Evolutionary conservation across 2,113 vertebrate genomes (phyloP).

Genomic region (Pardalotus punctatus): DNA sequence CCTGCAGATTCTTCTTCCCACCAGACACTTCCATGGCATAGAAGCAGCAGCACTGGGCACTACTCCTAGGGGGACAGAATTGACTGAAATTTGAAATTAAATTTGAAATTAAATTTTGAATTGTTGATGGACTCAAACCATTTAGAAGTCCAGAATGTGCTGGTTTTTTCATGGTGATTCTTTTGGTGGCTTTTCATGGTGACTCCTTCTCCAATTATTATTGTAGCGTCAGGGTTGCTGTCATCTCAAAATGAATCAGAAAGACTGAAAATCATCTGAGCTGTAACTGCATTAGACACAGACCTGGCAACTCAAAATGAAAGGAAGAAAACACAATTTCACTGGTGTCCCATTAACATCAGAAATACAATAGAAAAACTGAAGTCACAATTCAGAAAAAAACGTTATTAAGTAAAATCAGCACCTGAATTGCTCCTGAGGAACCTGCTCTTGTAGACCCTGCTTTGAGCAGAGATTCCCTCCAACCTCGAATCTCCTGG

Average conservation of each 20-base stretch:
- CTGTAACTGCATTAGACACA: background rate
- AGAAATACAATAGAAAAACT: background rate
- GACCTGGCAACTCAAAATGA: background rate
- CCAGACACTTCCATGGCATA: fast-evolving
- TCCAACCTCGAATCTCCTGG: background rate
- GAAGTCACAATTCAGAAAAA: background rate
- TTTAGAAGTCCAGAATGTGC: background rate
- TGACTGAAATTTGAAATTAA: background rate
- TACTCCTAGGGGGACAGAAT: background rate
- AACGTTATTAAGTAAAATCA: background rate
- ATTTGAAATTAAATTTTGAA: too few relatives aligned
- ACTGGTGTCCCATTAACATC: background rate
- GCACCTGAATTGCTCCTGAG: background rate
- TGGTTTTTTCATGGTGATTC: background rate
- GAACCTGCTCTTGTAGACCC: background rate
- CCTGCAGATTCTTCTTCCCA: background rate
- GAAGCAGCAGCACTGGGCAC: background rate
- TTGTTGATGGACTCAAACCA: background rate
- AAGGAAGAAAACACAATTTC: background rate
- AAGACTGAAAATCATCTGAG: background rate
- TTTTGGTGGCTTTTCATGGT: background rate
- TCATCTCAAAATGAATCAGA: background rate
- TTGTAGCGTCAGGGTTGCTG: background rate
- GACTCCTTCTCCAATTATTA: fast-evolving
- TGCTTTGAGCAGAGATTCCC: background rate